phyloP scores from a whole-genome alignment of 2,113 vertebrate species.

The Planiliza haematocheilus region DNA sequence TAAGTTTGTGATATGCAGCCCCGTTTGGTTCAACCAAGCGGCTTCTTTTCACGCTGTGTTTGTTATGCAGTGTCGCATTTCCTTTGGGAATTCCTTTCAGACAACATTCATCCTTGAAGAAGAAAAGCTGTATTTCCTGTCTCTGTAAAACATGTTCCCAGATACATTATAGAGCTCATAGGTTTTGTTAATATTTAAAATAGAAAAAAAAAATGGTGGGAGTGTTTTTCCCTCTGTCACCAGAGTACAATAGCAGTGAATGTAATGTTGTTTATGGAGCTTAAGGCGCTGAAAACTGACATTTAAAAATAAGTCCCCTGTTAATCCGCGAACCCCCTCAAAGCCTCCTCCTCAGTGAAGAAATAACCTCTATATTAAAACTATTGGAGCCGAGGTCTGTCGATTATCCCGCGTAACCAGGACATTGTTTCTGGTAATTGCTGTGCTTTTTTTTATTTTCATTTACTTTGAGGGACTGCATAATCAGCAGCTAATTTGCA shows the following conservation, averaged over 20 bases:
- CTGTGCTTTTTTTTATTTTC: slow-evolving; percentile 13
- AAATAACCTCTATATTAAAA: slow-evolving; percentile 34
- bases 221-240: not conserved
- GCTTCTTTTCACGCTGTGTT: not conserved
- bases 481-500: slow-evolving; percentile 65
- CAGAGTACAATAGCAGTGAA: slow-evolving; percentile 5
- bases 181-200: not conserved
- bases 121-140: not conserved
- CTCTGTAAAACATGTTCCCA: not conserved
- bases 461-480: slow-evolving; percentile 60
- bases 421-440: slow-evolving; percentile 70
- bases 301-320: slow-evolving; percentile 25
- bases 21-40: not conserved
- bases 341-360: slow-evolving; percentile 10
- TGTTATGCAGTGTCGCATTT: not conserved
- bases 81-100: not conserved
- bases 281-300: slow-evolving; percentile 27
- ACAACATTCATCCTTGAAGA: not conserved
- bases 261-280: slow-evolving; percentile 24
- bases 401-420: slow-evolving; percentile 49
- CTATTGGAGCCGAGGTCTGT: slow-evolving; percentile 46
- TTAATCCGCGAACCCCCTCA: slow-evolving; percentile 42
- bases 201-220: not conserved
- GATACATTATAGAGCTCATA: not conserved
- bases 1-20: not conserved